Evolutionary conservation across 1,140 invertebrate genomes (phyloP).

Genomic region (Ostrea denselamellosa): DNA sequence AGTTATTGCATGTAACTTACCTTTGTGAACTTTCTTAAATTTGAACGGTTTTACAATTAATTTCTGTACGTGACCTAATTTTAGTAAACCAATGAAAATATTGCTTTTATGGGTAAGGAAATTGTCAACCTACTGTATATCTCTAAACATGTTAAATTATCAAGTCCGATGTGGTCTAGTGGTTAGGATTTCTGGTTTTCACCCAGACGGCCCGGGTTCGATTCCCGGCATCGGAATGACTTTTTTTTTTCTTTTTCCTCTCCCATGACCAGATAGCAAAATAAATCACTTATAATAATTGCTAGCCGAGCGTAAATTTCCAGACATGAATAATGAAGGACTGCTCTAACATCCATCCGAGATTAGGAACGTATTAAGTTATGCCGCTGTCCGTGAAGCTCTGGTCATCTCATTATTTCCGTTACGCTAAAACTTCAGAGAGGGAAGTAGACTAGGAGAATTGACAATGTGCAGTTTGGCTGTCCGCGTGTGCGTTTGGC

Average conservation of each 20-base stretch:
- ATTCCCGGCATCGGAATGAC: conserved; percentile 73
- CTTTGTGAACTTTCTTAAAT: not conserved
- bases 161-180: conserved; percentile 72
- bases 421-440: no score
- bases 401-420: no score
- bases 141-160: not conserved
- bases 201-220: conserved; percentile 76
- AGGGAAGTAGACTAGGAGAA: no score
- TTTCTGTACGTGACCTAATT: not conserved
- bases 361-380: no score
- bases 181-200: conserved; percentile 76
- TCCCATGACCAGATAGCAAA: no score
- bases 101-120: not conserved
- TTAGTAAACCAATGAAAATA: not conserved
- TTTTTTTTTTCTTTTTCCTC: not conserved
- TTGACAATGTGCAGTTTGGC: no score
- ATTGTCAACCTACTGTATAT: not conserved
- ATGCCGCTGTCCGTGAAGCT: no score
- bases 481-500: no score
- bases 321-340: no score
- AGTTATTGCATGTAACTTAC: not conserved
- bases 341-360: no score
- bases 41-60: not conserved
- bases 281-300: no score
- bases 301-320: no score